Base-by-base conservation (phyloP, 2,797 vertebrate species). In the Pachyuromys duprasi region DNA sequence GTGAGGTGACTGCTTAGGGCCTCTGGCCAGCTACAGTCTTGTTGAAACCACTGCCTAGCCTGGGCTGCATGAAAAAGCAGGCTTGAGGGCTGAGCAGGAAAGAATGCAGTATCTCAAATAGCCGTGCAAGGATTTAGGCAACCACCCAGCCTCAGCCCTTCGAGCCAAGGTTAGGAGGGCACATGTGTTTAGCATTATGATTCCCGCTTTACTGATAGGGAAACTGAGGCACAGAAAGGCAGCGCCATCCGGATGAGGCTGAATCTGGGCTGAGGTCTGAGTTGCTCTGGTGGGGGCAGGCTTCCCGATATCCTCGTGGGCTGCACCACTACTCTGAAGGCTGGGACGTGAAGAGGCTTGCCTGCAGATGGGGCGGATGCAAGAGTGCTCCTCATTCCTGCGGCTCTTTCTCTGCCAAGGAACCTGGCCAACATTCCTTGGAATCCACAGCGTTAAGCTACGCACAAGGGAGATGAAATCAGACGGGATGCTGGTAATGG, bases 381-480 rank as follows among this genome's bases (percentile, higher is more conserved):
- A 67, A n/a, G 80, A 53, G 69, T 62, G 8, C 91, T 28, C 84
- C 45, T 79, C 83, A 90, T 83, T 93, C 93, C 95, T 95, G 91
- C 55, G 62, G 93, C 45, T 75, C 91, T 92, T 90, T 67, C 92
- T 91, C 96, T 76, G 93, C 97, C 97, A 94, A 93, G 96, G 95
- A 97, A 82, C 94, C 12, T 78, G 15, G 97, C 97, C 97, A 97
- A 95, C 72, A 97, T 97, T 97, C 97, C 95, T 95, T 96, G 97
- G 97, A 97, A 93, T 97, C 92, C 28, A 24, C 36, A 65, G 94
- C 94, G 91, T 70, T 93, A 60, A 95, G 96, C 93, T 91, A 31
- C 1, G 18, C 94, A 55, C 93, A 60, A 93, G 78, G 97, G 96
- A 96, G 96, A 93, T 42, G 62, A 96, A 96, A 93, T 94, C 96